These are phyloP conservation scores for Hybognathus amarus DNA, from an alignment of 2,797 vertebrate genomes.

Conservation along the genomic window DNA sequence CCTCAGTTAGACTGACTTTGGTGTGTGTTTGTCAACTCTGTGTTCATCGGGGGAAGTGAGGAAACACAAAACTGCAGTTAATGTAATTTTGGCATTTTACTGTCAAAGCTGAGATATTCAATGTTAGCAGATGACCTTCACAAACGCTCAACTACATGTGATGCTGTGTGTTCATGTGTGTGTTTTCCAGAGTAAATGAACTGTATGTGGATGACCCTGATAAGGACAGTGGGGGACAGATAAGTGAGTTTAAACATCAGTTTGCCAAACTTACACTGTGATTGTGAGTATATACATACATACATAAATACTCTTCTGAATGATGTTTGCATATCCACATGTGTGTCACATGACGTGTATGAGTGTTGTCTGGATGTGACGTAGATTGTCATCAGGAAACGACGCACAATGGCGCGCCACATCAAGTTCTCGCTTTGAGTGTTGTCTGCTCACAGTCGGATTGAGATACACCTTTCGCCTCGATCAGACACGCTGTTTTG, in stretches of 20 bases:
- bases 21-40: constrained; percentile 64
- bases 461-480: background rate
- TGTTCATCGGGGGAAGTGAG: constrained; percentile 63
- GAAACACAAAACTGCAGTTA: constrained; percentile 59
- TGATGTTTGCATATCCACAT: constrained; percentile 2
- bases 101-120: background rate
- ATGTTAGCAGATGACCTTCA: background rate
- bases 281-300: constrained; percentile 87
- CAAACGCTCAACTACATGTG: too few species aligned
- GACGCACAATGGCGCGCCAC: background rate
- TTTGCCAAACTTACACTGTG: constrained; percentile 95
- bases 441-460: background rate
- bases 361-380: background rate
- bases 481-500: background rate
- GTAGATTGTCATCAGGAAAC: background rate
- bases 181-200: constrained; percentile 89
- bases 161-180: background rate
- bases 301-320: constrained; percentile 48
- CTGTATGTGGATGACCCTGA: constrained; percentile 98
- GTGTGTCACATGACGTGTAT: background rate
- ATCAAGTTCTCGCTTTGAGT: background rate
- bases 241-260: constrained; percentile 97
- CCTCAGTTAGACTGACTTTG: constrained; percentile 62
- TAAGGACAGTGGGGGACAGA: constrained; percentile 98
- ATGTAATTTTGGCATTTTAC: constrained; percentile 25